Evolutionary conservation across 2,113 vertebrate genomes (phyloP), one percentile per base, ranked within the genome.

Genomic region (Tauraco erythrolophus): DNA sequence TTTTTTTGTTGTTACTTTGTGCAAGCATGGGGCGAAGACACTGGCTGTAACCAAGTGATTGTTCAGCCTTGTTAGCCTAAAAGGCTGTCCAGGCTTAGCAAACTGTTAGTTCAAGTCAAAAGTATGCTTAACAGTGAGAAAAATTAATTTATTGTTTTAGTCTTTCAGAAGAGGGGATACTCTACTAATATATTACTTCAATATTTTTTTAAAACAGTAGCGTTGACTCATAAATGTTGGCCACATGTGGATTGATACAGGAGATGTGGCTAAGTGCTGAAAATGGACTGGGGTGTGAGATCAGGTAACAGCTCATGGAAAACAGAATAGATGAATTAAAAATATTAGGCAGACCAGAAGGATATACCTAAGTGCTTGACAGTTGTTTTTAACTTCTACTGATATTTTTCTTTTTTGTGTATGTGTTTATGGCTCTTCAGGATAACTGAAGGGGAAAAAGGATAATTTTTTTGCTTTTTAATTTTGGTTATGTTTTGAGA

Each of bases 1-100:
- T 14, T 9, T 46, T 56, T 45, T 19, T 56, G 4, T 51, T 56
- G 35, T 39, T 41, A 35, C 51, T 45, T 66, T 78, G 11, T 65
- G n/a, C 0, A 2, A 15, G n/a, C 7, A 1, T 27, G 21, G 13
- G 15, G 27, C 2, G 14, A 11, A 88, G 56, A 27, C 30, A 6
- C n/a, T 89, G 69, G 17, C 24, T 64, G 2, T 31, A 57, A 33
- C n/a, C 31, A 68, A 17, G 35, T 39, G 35, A 27, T 76, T 1
- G 0, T 57, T 74, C 60, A 62, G 57, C 31, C 37, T 51, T 64
- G 11, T 72, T 61, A 72, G 53, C 28, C 54, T 41, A 25, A 23
- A 19, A 62, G 28, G 48, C 12, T 68, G 19, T 30, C 28, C 24
- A 35, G 4, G 24, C 41, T 46, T 41, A 35, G 66, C 2, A 2